Evolutionary conservation across 2,797 vertebrate species (phyloP), one percentile per base, ranked within the genome.

Genomic region (Poecilia velifera): DNA sequence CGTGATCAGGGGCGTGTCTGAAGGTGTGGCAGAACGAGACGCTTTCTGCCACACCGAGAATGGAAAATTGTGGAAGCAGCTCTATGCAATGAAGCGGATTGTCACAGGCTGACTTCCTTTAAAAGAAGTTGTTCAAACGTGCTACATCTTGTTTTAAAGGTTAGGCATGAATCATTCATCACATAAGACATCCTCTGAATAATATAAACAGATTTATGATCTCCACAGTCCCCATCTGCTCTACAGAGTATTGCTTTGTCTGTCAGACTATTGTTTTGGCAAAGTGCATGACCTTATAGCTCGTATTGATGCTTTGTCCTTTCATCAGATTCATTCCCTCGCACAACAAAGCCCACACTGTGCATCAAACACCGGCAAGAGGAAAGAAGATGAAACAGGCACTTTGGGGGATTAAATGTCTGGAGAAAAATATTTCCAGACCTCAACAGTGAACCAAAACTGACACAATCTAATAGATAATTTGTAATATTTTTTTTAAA

Each of bases 201-300:
- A 49, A 64, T 5, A 10, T 46, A 13, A 47, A 16, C 1, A 43
- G 25, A 31, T 66, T 41, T 73, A 18, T 64, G 18, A 49, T 64
- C 46, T 74, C 12, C 49, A 39, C 36, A 31, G 46, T 70, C 34
- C 9, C 55, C 59, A 28, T 77, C 72, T 47, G 39, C 75, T 74
- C 47, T 34, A 25, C 31, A 70, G 46, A 59, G 25, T 34, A 25
- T 73, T 81, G 59, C 49, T 16, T 46, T 36, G 7, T 51, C 46
- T 72, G 25, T 74, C 53, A 34, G 72, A 31, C 55, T 46, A 72
- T 78, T 34, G 31, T 6, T 76, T 79, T 73, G 70, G 25, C 41
- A 41, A 73, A 36, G 7, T 31, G 45, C 68, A 78, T 7, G 62
- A 31, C 53, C 47, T 25, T 49, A 59, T 45, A 36, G 16, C 3